Base-by-base conservation (phyloP, 2,113 vertebrate species). In the Pangasianodon gigas region DNA sequence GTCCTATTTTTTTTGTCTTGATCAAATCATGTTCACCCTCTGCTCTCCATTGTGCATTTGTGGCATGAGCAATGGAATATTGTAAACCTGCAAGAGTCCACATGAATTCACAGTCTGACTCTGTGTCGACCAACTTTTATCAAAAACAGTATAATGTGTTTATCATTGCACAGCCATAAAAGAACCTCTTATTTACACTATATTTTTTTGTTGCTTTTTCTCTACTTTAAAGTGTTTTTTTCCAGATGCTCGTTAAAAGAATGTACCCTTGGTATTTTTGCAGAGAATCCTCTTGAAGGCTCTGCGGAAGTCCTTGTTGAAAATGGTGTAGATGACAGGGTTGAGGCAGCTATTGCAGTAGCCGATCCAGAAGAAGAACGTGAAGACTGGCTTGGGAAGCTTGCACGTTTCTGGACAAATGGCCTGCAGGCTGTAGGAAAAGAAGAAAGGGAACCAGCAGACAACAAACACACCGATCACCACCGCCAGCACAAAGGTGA, bases 401-500 rank as follows among this genome's bases (percentile, higher is more conserved):
- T 92, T 84, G 86, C 98, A 99, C 24, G 91, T 95, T 2, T 92
- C 91, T 0, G 97, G 96, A 52, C 98, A 99, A 90, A 99, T 93
- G 0, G 98, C 98, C 2, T 96, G 95, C 77, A 99, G 97, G 83
- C 97, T 98, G 92, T 99, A 98, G 90, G 97, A 97, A 93, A 99
- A 99, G 94, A 99, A 99, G 94, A 99, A 99, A 0, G 98, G 98
- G 94, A 99, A 99, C 98, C 98, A 99, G 93, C 98, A 99, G 88
- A 98, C 93, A 62, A 99, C 95, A 2, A 99, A 99, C 9, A 97
- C 97, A 0, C 98, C 98, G 0, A 99, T 98, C 89, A 99, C 98
- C 92, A 99, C 98, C 0, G 98, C 97, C 92, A 99, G 89, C 3
- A 99, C 98, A 0, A 98, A 97, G 86, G 98, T 99, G 95, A 99